Percentiles rank a stretch among this genome's conserved stretches.
Conservation (phyloP, 2,888 invertebrate genomes). For the Acrocera orbiculus region DNA sequence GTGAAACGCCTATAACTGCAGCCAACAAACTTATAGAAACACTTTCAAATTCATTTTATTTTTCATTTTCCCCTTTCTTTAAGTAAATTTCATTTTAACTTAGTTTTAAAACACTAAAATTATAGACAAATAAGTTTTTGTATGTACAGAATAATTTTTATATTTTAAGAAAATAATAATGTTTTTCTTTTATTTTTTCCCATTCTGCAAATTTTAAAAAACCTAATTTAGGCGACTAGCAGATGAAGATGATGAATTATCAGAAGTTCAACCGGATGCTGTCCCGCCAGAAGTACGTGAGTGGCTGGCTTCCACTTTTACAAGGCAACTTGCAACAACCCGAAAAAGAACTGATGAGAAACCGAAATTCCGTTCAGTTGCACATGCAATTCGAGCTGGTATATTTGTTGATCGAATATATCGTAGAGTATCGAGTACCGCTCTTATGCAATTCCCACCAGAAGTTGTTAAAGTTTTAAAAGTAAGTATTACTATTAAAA, state of each 20-base stretch:
- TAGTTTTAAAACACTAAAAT: too few species aligned
- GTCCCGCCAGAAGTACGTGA: constrained; percentile 92
- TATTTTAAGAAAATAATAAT: too few species aligned
- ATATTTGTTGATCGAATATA: constrained; percentile 93
- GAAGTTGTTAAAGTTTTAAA: constrained; percentile 73
- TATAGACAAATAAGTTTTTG: too few species aligned
- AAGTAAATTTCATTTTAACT: too few species aligned
- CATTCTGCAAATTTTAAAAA: constrained; percentile 3
- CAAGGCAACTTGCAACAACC: constrained; percentile 67
- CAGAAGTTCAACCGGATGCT: constrained; percentile 90
- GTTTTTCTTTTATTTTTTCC: constrained; percentile 7
- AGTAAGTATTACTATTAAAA: constrained; percentile 38
- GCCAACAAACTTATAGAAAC: too few species aligned
- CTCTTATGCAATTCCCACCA: constrained; percentile 73
- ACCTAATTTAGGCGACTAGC: constrained; percentile 46
- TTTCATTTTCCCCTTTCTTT: too few species aligned
- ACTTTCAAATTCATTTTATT: too few species aligned
- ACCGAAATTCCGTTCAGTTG: constrained; percentile 84
- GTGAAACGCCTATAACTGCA: too few species aligned
- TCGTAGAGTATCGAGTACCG: constrained; percentile 56
- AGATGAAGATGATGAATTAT: constrained; percentile 88
- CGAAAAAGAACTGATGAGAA: constrained; percentile 61
- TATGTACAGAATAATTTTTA: too few species aligned
- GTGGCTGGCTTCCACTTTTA: constrained; percentile 93
- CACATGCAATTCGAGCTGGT: constrained; percentile 89